Conservation (phyloP, 2,113 vertebrate genomes). For the Lepus americanus region DNA sequence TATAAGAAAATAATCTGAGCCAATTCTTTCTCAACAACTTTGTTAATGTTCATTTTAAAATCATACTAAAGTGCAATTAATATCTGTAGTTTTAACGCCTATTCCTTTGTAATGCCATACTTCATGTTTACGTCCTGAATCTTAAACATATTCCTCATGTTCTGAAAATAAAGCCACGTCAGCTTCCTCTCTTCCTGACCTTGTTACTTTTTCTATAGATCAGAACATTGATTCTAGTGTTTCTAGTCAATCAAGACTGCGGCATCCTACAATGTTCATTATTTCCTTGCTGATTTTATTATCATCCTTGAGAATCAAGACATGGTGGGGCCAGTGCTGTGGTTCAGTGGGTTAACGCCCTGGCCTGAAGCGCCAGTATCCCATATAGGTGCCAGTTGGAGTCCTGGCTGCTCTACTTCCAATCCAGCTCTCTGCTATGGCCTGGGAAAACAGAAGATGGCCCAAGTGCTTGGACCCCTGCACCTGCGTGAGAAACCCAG, state of each 20-base stretch:
- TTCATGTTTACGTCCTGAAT: background rate
- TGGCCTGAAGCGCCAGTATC: too few species aligned
- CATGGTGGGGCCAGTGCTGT: too few species aligned
- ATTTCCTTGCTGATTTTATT: conserved; percentile 71
- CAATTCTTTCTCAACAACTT: conserved; percentile 24
- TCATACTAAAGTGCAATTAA: background rate
- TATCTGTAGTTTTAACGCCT: background rate
- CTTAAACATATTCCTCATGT: background rate
- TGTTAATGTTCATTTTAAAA: conserved; percentile 10
- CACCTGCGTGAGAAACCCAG: too few species aligned
- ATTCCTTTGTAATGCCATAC: background rate
- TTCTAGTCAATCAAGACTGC: conserved; percentile 47
- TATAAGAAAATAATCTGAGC: background rate
- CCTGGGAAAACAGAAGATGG: too few species aligned
- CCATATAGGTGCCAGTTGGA: too few species aligned
- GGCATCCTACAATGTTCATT: conserved; percentile 68
- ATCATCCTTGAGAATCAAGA: conserved; percentile 34
- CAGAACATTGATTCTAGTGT: conserved; percentile 52
- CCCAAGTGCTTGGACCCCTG: too few species aligned
- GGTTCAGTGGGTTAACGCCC: too few species aligned
- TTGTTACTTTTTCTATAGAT: conserved; percentile 45
- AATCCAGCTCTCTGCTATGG: too few species aligned
- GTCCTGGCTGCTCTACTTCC: too few species aligned
- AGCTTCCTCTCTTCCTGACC: conserved; percentile 38
- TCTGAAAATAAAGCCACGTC: conserved; percentile 48